phyloP scores from a whole-genome alignment of 2,113 vertebrate genomes.

The Phainopepla nitens region DNA sequence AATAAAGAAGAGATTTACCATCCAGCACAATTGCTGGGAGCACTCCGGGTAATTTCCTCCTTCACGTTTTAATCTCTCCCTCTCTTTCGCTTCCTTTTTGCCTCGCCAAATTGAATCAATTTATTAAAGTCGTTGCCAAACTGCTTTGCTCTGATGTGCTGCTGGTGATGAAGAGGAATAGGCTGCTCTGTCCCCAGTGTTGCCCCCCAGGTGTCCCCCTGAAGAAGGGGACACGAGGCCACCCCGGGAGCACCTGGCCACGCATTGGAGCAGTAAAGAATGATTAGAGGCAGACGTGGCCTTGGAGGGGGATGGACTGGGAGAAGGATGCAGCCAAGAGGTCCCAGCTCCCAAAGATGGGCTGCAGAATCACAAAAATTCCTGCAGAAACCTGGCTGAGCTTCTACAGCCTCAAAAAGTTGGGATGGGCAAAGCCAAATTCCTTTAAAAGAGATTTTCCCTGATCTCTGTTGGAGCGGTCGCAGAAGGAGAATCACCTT shows the following conservation, averaged over 20 bases:
- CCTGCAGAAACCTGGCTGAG: neutral
- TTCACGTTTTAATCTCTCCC: conserved; percentile 9
- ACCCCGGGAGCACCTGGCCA: neutral
- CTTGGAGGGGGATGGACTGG: neutral
- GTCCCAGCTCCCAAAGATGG: neutral
- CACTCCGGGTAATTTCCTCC: neutral
- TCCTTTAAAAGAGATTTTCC: neutral
- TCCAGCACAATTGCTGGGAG: conserved; percentile 2
- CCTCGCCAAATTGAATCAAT: conserved; percentile 51
- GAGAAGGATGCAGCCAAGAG: neutral
- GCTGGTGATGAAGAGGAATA: conserved; percentile 33
- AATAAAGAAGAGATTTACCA: conserved; percentile 48
- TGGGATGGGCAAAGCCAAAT: neutral
- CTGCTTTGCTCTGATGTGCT: neutral
- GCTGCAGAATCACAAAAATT: neutral
- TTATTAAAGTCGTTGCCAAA: conserved; percentile 54
- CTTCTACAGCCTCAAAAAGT: neutral
- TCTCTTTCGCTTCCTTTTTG: neutral
- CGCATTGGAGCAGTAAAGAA: neutral
- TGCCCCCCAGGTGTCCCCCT: neutral
- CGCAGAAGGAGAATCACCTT: neutral
- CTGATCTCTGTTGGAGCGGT: rapidly evolving
- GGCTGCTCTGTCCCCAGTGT: neutral
- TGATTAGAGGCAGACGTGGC: neutral
- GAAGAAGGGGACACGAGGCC: neutral